A percentile compares a stretch with the other conserved stretches of the same genome.
phyloP scores from a whole-genome alignment of 2,797 vertebrate species.

The Decapterus maruadsi region DNA sequence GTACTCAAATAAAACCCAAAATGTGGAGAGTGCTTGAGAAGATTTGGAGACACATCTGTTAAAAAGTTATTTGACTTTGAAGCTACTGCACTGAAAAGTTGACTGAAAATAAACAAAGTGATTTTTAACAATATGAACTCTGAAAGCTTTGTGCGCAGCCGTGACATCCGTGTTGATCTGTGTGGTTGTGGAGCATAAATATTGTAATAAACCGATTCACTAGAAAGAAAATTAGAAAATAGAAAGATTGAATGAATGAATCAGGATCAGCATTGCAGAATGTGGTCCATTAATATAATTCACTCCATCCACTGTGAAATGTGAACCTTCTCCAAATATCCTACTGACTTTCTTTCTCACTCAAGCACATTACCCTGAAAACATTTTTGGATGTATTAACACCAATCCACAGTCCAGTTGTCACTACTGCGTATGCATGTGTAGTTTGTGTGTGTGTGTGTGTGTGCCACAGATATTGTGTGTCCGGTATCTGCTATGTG shows the following conservation, averaged over 20 bases:
- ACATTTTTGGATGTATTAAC: constrained; percentile 53
- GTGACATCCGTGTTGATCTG: not conserved
- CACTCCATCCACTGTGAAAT: not conserved
- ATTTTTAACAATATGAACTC: constrained; percentile 3
- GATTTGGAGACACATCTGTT: constrained; percentile 37
- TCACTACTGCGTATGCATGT: constrained; percentile 18
- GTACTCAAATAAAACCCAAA: constrained; percentile 36
- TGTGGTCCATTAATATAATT: not conserved
- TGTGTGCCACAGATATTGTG: constrained; percentile 44
- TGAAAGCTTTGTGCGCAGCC: not conserved
- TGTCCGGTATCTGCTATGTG: constrained; percentile 60
- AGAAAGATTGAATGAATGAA: not conserved
- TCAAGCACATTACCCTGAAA: constrained; percentile 1
- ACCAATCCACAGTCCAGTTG: constrained; percentile 59
- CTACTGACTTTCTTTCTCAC: not conserved
- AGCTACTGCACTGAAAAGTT: constrained; percentile 31
- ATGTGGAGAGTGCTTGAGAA: constrained; percentile 20
- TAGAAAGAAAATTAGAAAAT: not conserved
- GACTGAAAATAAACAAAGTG: constrained; percentile 15
- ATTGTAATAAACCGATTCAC: not conserved
- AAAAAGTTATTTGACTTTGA: constrained; percentile 43
- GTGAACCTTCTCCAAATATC: not conserved
- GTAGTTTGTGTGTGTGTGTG: constrained; percentile 30
- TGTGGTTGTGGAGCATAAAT: not conserved
- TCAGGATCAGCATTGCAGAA: not conserved